These are phyloP conservation scores for Cephalopachus bancanus DNA, from an alignment of 2,797 vertebrate genomes.

Conservation along the genomic window DNA sequence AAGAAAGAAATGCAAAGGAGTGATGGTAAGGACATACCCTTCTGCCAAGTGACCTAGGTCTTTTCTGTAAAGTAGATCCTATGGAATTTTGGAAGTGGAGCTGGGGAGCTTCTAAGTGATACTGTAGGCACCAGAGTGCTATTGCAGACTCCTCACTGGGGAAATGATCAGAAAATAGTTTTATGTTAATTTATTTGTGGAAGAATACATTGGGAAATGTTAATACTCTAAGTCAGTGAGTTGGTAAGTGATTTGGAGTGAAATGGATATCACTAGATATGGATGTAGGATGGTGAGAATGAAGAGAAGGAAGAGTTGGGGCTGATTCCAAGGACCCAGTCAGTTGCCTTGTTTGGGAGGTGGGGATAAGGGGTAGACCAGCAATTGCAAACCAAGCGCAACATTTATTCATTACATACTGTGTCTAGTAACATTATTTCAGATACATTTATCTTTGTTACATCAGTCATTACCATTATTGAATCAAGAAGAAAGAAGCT, in stretches of 20 bases:
- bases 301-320: constrained; percentile 17
- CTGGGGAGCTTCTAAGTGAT: background rate
- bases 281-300: background rate
- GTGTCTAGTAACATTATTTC: background rate
- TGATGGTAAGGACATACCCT: background rate
- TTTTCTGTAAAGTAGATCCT: constrained; percentile 24
- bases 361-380: background rate
- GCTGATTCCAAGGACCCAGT: background rate
- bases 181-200: constrained; percentile 38
- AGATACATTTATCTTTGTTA: background rate
- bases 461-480: constrained; percentile 17
- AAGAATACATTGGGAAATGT: background rate
- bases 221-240: background rate
- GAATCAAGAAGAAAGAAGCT: constrained; percentile 23
- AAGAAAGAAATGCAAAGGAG: background rate
- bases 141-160: background rate
- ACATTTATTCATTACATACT: background rate
- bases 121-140: background rate
- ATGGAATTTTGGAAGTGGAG: constrained; percentile 24
- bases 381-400: background rate
- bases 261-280: constrained; percentile 1
- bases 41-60: background rate
- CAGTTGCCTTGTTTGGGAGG: constrained; percentile 18
- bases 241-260: background rate
- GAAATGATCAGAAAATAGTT: constrained; percentile 25